phyloP scores from a whole-genome alignment of 2,888 invertebrate species.

The Crematogaster levior region DNA sequence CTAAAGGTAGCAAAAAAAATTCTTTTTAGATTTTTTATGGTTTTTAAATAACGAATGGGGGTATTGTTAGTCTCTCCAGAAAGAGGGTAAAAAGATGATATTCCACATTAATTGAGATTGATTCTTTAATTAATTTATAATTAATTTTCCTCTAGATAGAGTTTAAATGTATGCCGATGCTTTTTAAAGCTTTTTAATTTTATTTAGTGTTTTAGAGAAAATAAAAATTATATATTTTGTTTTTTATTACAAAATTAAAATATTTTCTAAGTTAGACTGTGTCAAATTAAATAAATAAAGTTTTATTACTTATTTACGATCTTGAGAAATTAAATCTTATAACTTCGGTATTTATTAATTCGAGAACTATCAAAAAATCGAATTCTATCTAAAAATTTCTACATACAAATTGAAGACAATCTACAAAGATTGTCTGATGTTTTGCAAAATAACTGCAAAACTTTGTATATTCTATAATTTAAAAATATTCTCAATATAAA shows the following conservation, averaged over 20 bases:
- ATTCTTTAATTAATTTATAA: not conserved
- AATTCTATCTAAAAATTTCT: not conserved
- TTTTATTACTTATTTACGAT: not conserved
- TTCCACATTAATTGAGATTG: not conserved
- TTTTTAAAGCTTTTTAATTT: not conserved
- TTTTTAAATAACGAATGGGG: not conserved
- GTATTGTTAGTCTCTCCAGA: not conserved
- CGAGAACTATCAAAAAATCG: not conserved
- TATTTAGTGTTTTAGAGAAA: not conserved
- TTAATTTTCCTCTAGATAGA: not conserved
- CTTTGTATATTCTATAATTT: not conserved
- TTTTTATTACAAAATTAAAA: not conserved
- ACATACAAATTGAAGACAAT: not conserved
- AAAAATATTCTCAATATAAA: not conserved
- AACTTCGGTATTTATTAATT: not conserved
- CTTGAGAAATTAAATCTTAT: not conserved
- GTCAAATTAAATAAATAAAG: not conserved
- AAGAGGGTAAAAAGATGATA: not conserved
- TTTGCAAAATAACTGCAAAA: not conserved
- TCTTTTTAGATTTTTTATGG: not conserved
- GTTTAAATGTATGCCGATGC: not conserved
- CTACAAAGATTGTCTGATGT: not conserved
- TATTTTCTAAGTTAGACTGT: not conserved
- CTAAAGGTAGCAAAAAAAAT: too few relatives aligned
- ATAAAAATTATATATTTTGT: not conserved